Conservation (phyloP, 2,888 invertebrate genomes). For the Perizoma affinitatum region DNA sequence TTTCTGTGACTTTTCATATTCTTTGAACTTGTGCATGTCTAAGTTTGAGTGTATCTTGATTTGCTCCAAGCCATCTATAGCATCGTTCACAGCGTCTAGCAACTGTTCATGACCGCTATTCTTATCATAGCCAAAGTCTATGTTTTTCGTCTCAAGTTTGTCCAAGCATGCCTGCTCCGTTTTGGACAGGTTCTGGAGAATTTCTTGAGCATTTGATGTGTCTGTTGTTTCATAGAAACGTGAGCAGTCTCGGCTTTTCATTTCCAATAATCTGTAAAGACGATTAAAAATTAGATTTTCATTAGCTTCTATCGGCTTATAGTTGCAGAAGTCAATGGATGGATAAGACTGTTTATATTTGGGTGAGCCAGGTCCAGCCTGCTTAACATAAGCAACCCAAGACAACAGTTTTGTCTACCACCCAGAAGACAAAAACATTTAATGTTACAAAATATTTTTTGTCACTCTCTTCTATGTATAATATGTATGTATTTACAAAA, state of each 20-base stretch:
- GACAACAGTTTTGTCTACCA: no score
- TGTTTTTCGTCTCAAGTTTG: conserved; percentile 62
- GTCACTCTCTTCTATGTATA: no score
- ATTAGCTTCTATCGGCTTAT: no score
- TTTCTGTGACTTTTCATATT: conserved; percentile 54
- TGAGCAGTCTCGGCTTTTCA: conserved; percentile 56
- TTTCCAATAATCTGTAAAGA: conserved; percentile 62
- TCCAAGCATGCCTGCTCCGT: conserved; percentile 61
- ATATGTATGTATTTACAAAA: no score
- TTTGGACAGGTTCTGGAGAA: conserved; percentile 50
- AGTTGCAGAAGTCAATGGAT: no score
- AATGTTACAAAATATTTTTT: no score
- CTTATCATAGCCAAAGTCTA: conserved; percentile 70
- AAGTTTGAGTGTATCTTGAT: conserved; percentile 70
- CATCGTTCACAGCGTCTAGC: conserved; percentile 70
- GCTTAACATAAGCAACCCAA: no score
- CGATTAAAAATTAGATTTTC: neutral
- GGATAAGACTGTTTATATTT: no score
- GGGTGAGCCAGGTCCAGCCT: no score
- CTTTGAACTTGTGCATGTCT: conserved; percentile 59
- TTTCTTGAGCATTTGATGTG: conserved; percentile 48
- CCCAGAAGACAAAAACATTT: no score
- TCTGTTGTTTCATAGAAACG: conserved; percentile 60
- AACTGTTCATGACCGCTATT: conserved; percentile 67
- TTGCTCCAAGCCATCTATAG: conserved; percentile 65